Evolutionary conservation across 2,888 invertebrate species (phyloP).

Genomic region (Hypomecis atomaria): DNA sequence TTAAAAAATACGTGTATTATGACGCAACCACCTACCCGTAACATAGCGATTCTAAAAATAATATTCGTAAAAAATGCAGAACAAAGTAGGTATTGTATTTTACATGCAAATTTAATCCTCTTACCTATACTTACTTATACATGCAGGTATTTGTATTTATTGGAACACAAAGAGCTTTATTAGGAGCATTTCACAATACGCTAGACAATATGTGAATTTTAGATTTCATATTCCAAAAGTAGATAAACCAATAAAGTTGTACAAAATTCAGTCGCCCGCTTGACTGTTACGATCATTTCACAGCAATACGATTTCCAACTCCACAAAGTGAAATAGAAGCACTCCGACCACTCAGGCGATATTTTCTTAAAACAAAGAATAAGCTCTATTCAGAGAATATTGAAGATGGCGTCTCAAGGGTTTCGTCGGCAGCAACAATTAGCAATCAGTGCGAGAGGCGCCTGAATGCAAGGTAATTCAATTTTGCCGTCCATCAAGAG

Average conservation of each 20-base stretch:
- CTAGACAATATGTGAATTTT: too few relatives aligned
- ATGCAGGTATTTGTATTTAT: too few relatives aligned
- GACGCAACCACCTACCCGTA: too few relatives aligned
- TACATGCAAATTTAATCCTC: too few relatives aligned
- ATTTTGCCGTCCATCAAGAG: conserved; percentile 40
- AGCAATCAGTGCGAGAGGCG: conserved; percentile 41
- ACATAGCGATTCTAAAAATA: too few relatives aligned
- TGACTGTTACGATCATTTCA: not conserved
- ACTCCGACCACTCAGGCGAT: not conserved
- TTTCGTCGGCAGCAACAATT: conserved; percentile 40
- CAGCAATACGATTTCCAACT: not conserved
- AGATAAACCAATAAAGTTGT: not conserved
- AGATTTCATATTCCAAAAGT: too few relatives aligned
- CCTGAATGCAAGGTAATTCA: conserved; percentile 43
- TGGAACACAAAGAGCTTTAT: too few relatives aligned
- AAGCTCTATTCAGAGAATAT: conserved; percentile 21
- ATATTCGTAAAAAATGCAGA: too few relatives aligned
- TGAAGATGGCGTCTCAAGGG: conserved; percentile 31
- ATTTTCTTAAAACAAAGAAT: conserved; percentile 22
- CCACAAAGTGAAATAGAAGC: not conserved
- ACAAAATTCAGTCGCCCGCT: not conserved
- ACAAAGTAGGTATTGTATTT: too few relatives aligned
- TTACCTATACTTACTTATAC: too few relatives aligned
- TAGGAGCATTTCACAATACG: too few relatives aligned
- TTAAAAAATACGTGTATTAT: too few relatives aligned